Evolutionary conservation across 2,113 vertebrate genomes (phyloP), one percentile per base, ranked within the genome.

Genomic region (Seriola aureovittata): DNA sequence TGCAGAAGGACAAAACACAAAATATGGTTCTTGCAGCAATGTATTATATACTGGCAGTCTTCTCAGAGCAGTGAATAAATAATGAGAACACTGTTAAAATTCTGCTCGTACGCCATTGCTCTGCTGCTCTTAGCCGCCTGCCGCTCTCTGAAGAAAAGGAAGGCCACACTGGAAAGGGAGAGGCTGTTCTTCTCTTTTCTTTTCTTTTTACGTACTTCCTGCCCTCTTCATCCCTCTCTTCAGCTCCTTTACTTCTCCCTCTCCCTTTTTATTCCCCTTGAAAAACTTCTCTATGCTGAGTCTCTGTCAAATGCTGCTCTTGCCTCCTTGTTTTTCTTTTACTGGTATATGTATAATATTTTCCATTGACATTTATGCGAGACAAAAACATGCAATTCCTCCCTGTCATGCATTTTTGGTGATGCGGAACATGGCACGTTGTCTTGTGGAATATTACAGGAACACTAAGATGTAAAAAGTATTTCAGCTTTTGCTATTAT

Each of bases 81-180:
- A 76, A 94, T 95, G 93, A 93, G 93, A 85, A 81, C 76, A 80
- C 68, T 86, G 90, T 93, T 94, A 85, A 93, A 89, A 93, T 95
- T 94, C 93, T 88, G 69, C 80, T 81, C 83, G 90, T 91, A 90
- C 78, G 83, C 75, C 71, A 52, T 29, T 58, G 40, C 88, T 75
- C 77, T 78, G 65, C 78, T 79, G 74, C 78, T 55, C 29, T 71
- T 76, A 65, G 69, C 68, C 70, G 50, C 78, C 62, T 73, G 72
- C 58, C 29, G 78, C 65, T 75, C 38, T 60, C 74, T 42, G 60
- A 77, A 89, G 75, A 60, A 52, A 80, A 68, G 36, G 13, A 25
- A 68, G 40, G 67, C 55, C 74, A 71, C 5, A 4, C 62, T 52
- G 46, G 69, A 80, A 86, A 88, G 40, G 79, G n/a, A 58, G 34